A percentile compares a stretch with the other conserved stretches of the same genome.
phyloP scores from a whole-genome alignment of 2,888 invertebrate genomes.

The Chrysina gloriosa region DNA sequence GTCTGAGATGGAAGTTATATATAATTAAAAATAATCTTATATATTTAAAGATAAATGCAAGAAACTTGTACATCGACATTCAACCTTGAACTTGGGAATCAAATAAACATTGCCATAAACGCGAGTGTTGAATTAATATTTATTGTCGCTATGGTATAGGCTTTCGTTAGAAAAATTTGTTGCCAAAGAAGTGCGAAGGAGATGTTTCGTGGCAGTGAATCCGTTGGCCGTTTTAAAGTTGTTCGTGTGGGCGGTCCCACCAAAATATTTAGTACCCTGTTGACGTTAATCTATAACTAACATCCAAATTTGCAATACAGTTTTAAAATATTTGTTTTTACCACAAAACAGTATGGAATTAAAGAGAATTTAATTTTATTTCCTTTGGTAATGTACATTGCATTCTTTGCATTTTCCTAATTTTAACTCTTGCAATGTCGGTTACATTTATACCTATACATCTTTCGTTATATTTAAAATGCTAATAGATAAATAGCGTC shows the following conservation, averaged over 20 bases:
- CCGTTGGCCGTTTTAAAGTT: slow-evolving; percentile 44
- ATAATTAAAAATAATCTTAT: neutral
- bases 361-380: too few relatives aligned
- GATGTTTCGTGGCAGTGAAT: slow-evolving; percentile 44
- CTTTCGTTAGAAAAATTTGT: slow-evolving; percentile 42
- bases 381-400: too few relatives aligned
- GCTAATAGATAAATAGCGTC: too few relatives aligned
- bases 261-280: slow-evolving; percentile 40
- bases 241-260: slow-evolving; percentile 45
- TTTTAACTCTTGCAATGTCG: too few relatives aligned
- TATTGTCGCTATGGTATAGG: slow-evolving; percentile 37
- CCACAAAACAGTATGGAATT: too few relatives aligned
- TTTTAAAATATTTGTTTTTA: too few relatives aligned
- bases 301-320: slow-evolving; percentile 10
- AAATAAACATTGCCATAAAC: slow-evolving; percentile 23
- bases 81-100: slow-evolving; percentile 46
- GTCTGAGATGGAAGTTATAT: neutral
- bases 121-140: slow-evolving; percentile 36
- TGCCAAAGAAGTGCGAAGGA: slow-evolving; percentile 46
- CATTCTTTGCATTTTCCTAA: too few relatives aligned
- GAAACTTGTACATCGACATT: neutral
- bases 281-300: neutral
- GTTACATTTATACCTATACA: too few relatives aligned
- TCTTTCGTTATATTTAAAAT: too few relatives aligned
- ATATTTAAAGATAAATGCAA: neutral